phyloP scores from a whole-genome alignment of 2,113 vertebrate genomes.

The Oostethus manadensis region DNA sequence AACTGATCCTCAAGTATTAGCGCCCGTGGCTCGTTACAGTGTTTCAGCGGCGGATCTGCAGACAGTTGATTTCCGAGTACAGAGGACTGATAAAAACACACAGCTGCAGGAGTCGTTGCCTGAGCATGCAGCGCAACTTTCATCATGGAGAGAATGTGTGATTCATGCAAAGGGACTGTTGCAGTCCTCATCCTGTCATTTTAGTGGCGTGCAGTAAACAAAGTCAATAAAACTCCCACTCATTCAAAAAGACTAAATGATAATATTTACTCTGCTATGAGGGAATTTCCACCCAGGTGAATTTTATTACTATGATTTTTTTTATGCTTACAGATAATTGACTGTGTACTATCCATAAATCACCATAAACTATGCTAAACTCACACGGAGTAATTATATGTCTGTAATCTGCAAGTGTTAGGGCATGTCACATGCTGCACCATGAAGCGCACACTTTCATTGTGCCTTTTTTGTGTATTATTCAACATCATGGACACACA shows the following conservation, averaged over 20 bases:
- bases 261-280: constrained; percentile 61
- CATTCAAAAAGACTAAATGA: constrained; percentile 60
- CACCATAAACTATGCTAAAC: constrained; percentile 40
- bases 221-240: constrained; percentile 40
- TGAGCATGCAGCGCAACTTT: constrained; percentile 39
- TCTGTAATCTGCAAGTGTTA: constrained; percentile 33
- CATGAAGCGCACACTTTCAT: constrained; percentile 21
- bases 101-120: constrained; percentile 41
- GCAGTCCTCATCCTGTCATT: constrained; percentile 32
- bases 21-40: constrained; percentile 62
- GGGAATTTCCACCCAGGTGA: constrained; percentile 66
- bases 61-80: constrained; percentile 64
- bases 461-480: constrained; percentile 4
- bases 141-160: constrained; percentile 29
- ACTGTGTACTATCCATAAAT: constrained; percentile 39
- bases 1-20: constrained; percentile 70
- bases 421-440: constrained; percentile 40
- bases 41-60: constrained; percentile 63
- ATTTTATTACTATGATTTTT: constrained; percentile 46
- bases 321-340: constrained; percentile 54
- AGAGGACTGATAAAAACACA: constrained; percentile 43
- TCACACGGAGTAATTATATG: constrained; percentile 45
- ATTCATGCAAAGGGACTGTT: constrained; percentile 23
- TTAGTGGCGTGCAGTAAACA: constrained; percentile 44
- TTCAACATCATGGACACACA: neutral